Base-by-base conservation (phyloP, 2,797 vertebrate species). In the Cryptoprocta ferox region DNA sequence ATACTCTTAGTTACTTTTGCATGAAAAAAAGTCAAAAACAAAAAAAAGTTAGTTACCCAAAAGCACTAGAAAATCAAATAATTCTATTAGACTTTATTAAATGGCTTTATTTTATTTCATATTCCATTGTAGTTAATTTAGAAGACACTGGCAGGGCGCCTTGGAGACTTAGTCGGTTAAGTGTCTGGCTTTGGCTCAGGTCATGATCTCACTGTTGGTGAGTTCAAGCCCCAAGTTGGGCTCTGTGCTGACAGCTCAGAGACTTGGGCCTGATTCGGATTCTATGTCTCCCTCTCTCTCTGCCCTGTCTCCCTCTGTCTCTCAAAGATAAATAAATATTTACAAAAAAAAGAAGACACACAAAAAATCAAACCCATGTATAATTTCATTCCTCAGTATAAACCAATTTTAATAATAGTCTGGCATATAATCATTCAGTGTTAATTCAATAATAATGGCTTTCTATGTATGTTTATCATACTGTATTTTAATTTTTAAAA, bases 361-460 rank as follows among this genome's bases (percentile, higher is more conserved):
- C n/a, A 59, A 24, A 48, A 35, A 53, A 13, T 63, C 4, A 86
- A 63, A 56, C 5, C 18, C 14, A 45, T 30, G 6, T 75, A 32
- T 68, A 80, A 89, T 30, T n/a, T 2, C 4, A 56, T 59, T 8
- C 16, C 3, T 71, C 26, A 71, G 18, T 66, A 18, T 65, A 6
- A 24, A 53, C 14, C 9, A 32, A 19, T 48, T 19, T n/a, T 81
- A 86, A 90, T 26, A 18, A 50, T 61, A 42, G 3, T 18, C 5
- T 75, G 4, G 0, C 63, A 1, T 35, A 37, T 68, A 59, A 28
- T 48, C 3, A 37, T 10, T 15, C 0, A 35, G 8, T 65, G 32
- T 32, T 81, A 80, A 73, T 45, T 5, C 1, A 32, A 50, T 61
- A 75, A n/a, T 61, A 73, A 37, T 61, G 3, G 0, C 18, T 88